Evolutionary conservation across 2,888 invertebrate genomes (phyloP).

Genomic region (Tenthredo scrophulariae): DNA sequence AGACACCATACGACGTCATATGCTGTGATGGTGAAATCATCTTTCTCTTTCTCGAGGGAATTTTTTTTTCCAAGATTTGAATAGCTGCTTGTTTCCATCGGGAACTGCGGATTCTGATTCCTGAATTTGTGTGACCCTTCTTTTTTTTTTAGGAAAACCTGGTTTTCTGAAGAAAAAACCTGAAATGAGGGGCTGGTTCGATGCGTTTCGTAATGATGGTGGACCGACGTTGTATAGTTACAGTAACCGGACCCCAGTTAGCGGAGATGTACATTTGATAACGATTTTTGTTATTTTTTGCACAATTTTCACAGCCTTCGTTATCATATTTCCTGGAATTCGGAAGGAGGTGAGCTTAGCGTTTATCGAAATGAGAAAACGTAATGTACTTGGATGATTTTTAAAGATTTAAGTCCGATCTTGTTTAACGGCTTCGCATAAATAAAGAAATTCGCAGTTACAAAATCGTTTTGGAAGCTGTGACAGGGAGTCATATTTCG

Average conservation of each 20-base stretch:
- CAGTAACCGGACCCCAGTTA: constrained; percentile 96
- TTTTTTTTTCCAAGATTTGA: not conserved
- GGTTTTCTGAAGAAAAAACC: constrained; percentile 56
- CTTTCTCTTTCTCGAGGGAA: not conserved
- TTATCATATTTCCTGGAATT: constrained; percentile 97
- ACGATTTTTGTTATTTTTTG: constrained; percentile 92
- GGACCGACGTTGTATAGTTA: constrained; percentile 97
- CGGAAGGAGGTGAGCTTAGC: constrained; percentile 88
- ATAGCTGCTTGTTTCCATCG: constrained; percentile 8
- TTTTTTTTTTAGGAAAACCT: not conserved
- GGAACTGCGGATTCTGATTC: not conserved
- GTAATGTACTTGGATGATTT: not conserved
- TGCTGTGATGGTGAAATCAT: not conserved
- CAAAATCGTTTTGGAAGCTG: not conserved
- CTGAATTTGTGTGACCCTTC: not conserved
- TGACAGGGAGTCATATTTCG: not conserved
- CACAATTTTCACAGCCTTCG: constrained; percentile 95
- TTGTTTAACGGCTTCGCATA: not conserved
- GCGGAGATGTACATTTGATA: constrained; percentile 94
- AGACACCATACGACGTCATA: not conserved
- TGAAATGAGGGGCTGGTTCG: constrained; percentile 97
- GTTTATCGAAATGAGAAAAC: not conserved
- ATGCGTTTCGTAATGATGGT: constrained; percentile 97
- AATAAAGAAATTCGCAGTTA: not conserved
- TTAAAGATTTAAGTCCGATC: not conserved